Evolutionary conservation across 2,888 invertebrate species (phyloP), one percentile per base, ranked within the genome.

Genomic region (Drosophila mulleri): DNA sequence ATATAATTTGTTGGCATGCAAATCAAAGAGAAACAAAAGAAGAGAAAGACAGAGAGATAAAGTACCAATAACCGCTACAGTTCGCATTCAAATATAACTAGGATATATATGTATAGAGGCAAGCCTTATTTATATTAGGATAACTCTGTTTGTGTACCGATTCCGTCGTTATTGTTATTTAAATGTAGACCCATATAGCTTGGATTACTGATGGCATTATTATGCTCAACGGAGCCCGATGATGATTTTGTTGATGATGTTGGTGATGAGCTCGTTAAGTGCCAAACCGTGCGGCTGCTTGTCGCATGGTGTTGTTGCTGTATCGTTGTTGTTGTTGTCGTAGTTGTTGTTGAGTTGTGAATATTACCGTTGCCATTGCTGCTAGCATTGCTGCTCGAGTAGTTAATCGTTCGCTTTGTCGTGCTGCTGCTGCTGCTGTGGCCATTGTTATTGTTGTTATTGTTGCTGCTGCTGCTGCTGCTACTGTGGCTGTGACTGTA

Each of bases 121-220:
- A 64, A 54, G 45, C 79, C 58, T 58, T 66, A 53, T 32, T 57
- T 47, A 42, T 59, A 47, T 75, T 64, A 62, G 65, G 62, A 71
- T 75, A 69, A 56, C 20, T 54, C 18, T 54, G 37, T 57, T 47
- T 67, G 62, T 68, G 71, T 67, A 90, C 88, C 89, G 71, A 91
- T 90, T 90, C 91, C 92, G 83, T 93, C 92, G 82, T 90, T 91
- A 90, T 91, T 92, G 78, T 86, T 88, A 86, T 83, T 86, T 72
- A 86, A 63, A 80, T 86, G 88, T 80, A 92, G 90, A 83, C 92
- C 92, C 91, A 92, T 92, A 81, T 93, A 92, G 83, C 91, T 92
- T 82, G 92, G 92, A 89, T 92, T 93, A 86, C 92, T 92, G 79
- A 92, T 92, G 83, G 92, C 90, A 83, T 92, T 93, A 82, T 91